Percentiles rank a stretch among this genome's conserved stretches.
Conservation (phyloP, 2,888 invertebrate species). For the Acleris cristana region DNA sequence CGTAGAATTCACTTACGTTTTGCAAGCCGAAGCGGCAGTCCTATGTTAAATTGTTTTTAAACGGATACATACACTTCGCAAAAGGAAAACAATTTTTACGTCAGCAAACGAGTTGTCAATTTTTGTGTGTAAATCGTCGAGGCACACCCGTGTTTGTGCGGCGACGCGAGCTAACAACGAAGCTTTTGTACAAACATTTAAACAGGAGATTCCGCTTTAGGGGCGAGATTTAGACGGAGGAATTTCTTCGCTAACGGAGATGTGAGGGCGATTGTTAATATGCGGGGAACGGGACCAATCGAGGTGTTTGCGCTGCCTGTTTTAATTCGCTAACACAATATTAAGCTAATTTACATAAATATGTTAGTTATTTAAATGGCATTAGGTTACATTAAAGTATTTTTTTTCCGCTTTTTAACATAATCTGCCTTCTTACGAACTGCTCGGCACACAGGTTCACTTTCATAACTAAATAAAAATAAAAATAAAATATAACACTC, state of each 20-base stretch:
- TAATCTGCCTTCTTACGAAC: too few species aligned
- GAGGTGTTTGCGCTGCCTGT: conserved; percentile 1
- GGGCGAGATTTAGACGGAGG: conserved; percentile 49
- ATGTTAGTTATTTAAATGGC: background rate
- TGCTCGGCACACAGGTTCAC: too few species aligned
- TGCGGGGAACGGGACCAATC: conserved; percentile 10
- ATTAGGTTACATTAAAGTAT: too few species aligned
- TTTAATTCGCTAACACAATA: conserved; percentile 4
- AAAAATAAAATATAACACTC: too few species aligned
- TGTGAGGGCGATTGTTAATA: conserved; percentile 7
- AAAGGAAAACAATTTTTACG: conserved; percentile 47
- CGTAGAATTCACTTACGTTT: too few species aligned
- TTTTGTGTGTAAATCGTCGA: conserved; percentile 35
- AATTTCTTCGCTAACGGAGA: conserved; percentile 47
- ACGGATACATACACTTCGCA: background rate
- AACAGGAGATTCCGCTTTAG: conserved; percentile 54
- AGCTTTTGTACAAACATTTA: conserved; percentile 60
- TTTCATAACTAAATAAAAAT: too few species aligned
- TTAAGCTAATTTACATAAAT: background rate
- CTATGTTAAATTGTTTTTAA: too few species aligned
- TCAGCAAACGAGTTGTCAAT: conserved; percentile 46
- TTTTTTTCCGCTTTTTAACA: too few species aligned
- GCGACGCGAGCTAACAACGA: conserved; percentile 50
- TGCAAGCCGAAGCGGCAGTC: too few species aligned
- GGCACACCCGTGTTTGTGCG: conserved; percentile 43